Percentiles rank a stretch among this genome's conserved stretches.
Evolutionary conservation across 1,140 invertebrate genomes (phyloP).

Genomic region (Nixonia krombeini): DNA sequence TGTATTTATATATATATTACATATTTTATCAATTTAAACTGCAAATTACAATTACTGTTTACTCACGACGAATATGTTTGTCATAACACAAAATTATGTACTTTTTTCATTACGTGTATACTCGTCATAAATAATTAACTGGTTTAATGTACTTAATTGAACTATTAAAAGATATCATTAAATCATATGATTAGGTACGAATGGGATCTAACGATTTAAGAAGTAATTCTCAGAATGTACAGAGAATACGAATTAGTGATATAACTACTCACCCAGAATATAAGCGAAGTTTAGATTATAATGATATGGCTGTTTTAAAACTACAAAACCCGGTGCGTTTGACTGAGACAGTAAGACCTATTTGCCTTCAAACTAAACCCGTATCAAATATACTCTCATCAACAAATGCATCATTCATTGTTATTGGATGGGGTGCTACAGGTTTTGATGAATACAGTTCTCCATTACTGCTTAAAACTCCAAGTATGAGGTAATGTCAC

Average conservation of each 20-base stretch:
- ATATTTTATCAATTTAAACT: too few species aligned
- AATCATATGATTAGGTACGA: slow-evolving; percentile 48
- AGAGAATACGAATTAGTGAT: slow-evolving; percentile 53
- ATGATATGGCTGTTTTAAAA: slow-evolving; percentile 72
- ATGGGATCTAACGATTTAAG: slow-evolving; percentile 60
- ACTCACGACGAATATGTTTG: too few species aligned
- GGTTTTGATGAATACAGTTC: slow-evolving; percentile 31
- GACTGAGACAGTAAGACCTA: slow-evolving; percentile 59
- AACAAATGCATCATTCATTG: slow-evolving; percentile 46
- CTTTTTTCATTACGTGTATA: not conserved
- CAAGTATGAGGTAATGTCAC: slow-evolving; percentile 50
- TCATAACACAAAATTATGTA: too few species aligned
- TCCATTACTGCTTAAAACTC: slow-evolving; percentile 52
- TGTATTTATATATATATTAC: not conserved
- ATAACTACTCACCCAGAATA: slow-evolving; percentile 66
- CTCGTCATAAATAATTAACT: not conserved
- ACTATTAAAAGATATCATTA: not conserved
- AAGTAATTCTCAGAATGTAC: slow-evolving; percentile 26
- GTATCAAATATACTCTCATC: slow-evolving; percentile 40
- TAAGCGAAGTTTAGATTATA: slow-evolving; percentile 60
- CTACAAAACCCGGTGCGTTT: slow-evolving; percentile 54
- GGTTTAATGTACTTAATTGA: not conserved
- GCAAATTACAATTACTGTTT: too few species aligned
- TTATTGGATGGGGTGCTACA: slow-evolving; percentile 62
- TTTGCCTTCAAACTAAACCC: slow-evolving; percentile 64